phyloP scores from a whole-genome alignment of 2,113 vertebrate genomes.

The Ictalurus punctatus region DNA sequence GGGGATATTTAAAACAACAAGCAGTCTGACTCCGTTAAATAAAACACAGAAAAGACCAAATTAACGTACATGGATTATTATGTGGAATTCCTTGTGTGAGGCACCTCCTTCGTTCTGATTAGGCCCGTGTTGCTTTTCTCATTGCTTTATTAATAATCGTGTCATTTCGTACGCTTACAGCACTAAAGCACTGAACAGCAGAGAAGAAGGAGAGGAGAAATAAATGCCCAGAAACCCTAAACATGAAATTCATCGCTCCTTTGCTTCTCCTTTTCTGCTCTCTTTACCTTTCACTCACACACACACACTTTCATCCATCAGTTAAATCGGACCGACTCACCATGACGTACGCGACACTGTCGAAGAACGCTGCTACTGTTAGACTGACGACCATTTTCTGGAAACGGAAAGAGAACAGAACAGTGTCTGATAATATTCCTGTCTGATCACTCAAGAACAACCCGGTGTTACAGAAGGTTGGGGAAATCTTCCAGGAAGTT shows the following conservation, averaged over 20 bases:
- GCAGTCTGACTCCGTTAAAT: neutral
- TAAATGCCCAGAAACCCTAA: neutral
- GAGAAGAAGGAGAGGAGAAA: too few species aligned
- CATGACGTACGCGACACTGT: slow-evolving; percentile 81
- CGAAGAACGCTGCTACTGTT: slow-evolving; percentile 77
- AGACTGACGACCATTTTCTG: slow-evolving; percentile 82
- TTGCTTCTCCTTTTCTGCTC: neutral
- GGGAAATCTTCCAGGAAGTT: neutral
- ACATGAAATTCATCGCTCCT: neutral
- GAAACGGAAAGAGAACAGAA: slow-evolving; percentile 24
- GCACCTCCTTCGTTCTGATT: neutral
- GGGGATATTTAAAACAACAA: neutral
- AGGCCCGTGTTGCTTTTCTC: neutral
- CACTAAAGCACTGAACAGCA: neutral
- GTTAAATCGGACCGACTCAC: slow-evolving; percentile 66
- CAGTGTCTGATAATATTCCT: neutral
- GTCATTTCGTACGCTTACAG: neutral
- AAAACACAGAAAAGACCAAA: neutral
- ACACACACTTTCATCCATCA: neutral
- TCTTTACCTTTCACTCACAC: neutral
- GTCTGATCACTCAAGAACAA: neutral
- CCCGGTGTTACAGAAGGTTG: neutral
- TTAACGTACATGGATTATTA: neutral
- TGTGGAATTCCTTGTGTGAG: neutral
- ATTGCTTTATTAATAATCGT: neutral